Base-by-base conservation (phyloP, 2,113 vertebrate species). In the Panthera tigris region DNA sequence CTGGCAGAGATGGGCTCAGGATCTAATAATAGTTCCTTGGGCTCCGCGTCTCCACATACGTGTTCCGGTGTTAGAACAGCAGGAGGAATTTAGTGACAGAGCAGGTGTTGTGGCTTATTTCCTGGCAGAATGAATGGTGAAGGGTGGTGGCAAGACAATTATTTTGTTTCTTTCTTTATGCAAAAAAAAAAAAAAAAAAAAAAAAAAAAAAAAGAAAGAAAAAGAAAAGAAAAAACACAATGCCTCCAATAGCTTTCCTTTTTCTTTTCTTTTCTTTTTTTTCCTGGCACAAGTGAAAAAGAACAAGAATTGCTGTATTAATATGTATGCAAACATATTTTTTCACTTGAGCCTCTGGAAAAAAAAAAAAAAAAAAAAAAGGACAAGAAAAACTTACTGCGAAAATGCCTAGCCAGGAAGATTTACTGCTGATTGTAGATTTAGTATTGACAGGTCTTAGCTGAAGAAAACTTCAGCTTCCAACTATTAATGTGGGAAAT, bases 381-480 rank as follows among this genome's bases (percentile, higher is more conserved):
- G 25, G n/a, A 65, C 95, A 92, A 92, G 55, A 84, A 97, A 95
- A 98, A 97, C 97, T 98, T 98, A 81, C 96, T 96, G 97, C 95
- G 94, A 97, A 98, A 98, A 97, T 98, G 95, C 97, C 98, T 98
- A 97, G 90, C 97, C 80, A 93, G 95, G 95, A 98, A 95, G 93
- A 98, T 98, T 98, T 98, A 97, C 80, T 97, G 97, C 97, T 98
- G 98, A 97, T 97, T 95, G 92, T 92, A 97, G 97, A 90, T 65
- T 97, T 97, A 95, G 88, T 79, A 97, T 97, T 96, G 98, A 98
- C 95, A 97, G 98, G 95, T 94, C 82, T 97, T 91, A 97, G 83
- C 93, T 98, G 96, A 98, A 98, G 97, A 98, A 98, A 98, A 98
- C 98, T 98, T 98, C 95, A 98, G 98, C 74, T 97, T 97, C 97